phyloP scores from a whole-genome alignment of 2,113 vertebrate genomes.

The Ceuthmochares aereus region DNA sequence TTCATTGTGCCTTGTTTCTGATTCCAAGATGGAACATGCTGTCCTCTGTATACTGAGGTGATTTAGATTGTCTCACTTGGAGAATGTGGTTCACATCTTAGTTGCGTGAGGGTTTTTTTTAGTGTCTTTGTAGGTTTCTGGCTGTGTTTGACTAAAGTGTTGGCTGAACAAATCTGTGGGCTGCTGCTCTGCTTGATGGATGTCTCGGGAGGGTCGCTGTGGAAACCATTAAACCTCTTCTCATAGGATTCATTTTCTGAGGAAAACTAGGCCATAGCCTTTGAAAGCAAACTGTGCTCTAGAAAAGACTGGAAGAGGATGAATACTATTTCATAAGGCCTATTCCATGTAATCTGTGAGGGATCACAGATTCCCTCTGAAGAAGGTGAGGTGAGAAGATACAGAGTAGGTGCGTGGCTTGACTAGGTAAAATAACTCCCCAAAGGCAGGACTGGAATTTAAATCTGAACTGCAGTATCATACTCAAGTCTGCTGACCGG shows the following conservation, averaged over 20 bases:
- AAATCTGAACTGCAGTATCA: neutral
- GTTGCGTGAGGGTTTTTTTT: neutral
- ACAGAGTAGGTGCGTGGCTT: neutral
- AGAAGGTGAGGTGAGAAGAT: conserved; percentile 8
- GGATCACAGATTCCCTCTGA: no score
- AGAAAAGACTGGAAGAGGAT: conserved; percentile 10
- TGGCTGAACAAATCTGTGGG: conserved; percentile 46
- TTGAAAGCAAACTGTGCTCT: conserved; percentile 37
- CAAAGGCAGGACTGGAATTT: neutral
- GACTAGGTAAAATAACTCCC: neutral
- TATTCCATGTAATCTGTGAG: neutral
- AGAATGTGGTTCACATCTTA: neutral
- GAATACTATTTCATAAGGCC: conserved; percentile 20
- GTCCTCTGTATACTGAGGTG: neutral
- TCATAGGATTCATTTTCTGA: conserved; percentile 54
- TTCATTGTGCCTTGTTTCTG: neutral
- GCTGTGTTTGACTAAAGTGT: conserved; percentile 1
- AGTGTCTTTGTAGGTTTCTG: neutral
- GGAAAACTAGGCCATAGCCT: conserved; percentile 73
- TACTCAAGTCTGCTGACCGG: neutral
- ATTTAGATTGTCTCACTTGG: neutral
- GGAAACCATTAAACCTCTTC: conserved; percentile 69
- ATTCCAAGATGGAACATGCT: neutral
- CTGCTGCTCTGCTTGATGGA: conserved; percentile 37
- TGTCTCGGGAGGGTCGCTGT: conserved; percentile 61